These are phyloP conservation scores for Todiramphus chloris DNA, from an alignment of 2,113 vertebrate genomes.

Conservation along the genomic window DNA sequence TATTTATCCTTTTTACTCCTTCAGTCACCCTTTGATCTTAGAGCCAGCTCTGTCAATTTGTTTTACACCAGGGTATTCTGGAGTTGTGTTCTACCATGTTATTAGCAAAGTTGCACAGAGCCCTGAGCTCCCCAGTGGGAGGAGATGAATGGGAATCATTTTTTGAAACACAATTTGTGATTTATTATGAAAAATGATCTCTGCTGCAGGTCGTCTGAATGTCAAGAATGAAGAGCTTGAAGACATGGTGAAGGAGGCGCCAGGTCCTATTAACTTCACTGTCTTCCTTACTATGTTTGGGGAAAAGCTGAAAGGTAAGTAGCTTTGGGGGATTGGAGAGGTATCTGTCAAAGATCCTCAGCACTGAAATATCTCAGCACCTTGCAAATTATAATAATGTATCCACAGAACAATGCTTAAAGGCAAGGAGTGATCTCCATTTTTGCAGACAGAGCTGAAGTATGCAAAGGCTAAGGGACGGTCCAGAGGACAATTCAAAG, in stretches of 20 bases:
- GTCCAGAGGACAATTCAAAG: constrained; percentile 38
- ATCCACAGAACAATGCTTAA: constrained; percentile 38
- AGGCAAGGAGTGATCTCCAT: constrained; percentile 51
- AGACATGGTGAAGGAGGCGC: constrained; percentile 88
- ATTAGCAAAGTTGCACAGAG: constrained; percentile 50
- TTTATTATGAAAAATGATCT: constrained; percentile 58
- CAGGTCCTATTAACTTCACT: constrained; percentile 90
- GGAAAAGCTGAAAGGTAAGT: constrained; percentile 91
- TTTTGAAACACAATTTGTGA: constrained; percentile 54
- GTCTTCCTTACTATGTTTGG: constrained; percentile 91
- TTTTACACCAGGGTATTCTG: not conserved
- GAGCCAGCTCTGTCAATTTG: constrained; percentile 27
- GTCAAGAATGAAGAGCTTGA: constrained; percentile 91
- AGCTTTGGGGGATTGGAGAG: constrained; percentile 56
- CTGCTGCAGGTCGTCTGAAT: constrained; percentile 82
- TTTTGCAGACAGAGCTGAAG: constrained; percentile 30
- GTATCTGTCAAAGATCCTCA: constrained; percentile 56
- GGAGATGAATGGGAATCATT: constrained; percentile 47
- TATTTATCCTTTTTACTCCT: constrained; percentile 3
- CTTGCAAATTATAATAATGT: constrained; percentile 33
- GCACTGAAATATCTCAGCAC: constrained; percentile 48
- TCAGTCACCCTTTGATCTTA: constrained; percentile 47
- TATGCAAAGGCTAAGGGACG: not conserved
- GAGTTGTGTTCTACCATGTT: constrained; percentile 36
- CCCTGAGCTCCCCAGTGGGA: constrained; percentile 46